A percentile compares a stretch with the other conserved stretches of the same genome.
phyloP scores from a whole-genome alignment of 2,888 invertebrate species.

The Cepaea hortensis region DNA sequence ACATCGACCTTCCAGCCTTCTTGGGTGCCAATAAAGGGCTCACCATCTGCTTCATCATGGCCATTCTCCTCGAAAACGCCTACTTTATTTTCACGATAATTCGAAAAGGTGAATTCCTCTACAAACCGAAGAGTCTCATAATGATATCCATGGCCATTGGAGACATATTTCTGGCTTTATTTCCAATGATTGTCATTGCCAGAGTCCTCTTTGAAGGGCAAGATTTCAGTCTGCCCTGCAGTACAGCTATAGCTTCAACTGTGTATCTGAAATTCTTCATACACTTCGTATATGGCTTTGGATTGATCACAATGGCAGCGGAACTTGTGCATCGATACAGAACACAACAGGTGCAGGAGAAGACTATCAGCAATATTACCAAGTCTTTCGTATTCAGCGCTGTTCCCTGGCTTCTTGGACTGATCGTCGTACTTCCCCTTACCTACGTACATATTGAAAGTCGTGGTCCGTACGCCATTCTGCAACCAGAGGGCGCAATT shows the following conservation, averaged over 20 bases:
- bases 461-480: no score
- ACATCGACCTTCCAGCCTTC: background rate
- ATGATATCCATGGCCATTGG: slow-evolving; percentile 9
- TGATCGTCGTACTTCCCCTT: slow-evolving; percentile 19
- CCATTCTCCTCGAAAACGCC: background rate
- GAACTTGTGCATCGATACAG: slow-evolving; percentile 6
- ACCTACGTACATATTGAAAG: background rate
- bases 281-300: slow-evolving; percentile 20
- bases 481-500: background rate
- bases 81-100: background rate
- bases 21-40: background rate
- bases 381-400: background rate
- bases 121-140: background rate
- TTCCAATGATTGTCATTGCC: background rate
- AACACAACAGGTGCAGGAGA: background rate
- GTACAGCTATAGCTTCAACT: background rate
- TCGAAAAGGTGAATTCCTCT: background rate
- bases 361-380: background rate
- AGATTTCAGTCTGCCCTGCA: background rate
- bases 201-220: background rate
- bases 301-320: background rate
- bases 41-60: background rate
- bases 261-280: background rate
- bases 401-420: slow-evolving; percentile 11
- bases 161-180: slow-evolving; percentile 14